A percentile compares a stretch with the other conserved stretches of the same genome.
Conservation (phyloP, 1,140 invertebrate species). For the Bombus pyrosoma region DNA sequence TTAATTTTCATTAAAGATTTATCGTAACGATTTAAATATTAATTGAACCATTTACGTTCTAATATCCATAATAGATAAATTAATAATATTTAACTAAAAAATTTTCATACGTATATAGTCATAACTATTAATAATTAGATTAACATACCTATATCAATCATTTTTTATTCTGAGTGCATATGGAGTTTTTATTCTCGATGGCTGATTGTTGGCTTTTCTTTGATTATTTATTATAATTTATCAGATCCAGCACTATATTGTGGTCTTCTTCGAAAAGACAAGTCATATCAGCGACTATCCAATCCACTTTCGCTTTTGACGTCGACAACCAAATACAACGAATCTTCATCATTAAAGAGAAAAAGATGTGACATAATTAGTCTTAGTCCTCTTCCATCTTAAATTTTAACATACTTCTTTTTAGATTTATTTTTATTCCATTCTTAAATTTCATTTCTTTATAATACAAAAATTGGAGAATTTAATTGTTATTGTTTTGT, state of each 20-base stretch:
- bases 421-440: neutral
- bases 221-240: slow-evolving; percentile 13
- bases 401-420: neutral
- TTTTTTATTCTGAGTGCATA: neutral
- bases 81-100: neutral
- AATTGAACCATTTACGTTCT: neutral
- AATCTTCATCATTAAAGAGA: neutral
- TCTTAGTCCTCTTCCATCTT: neutral
- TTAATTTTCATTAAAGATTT: neutral
- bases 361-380: neutral
- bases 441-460: neutral
- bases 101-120: neutral
- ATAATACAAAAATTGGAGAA: neutral
- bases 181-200: neutral
- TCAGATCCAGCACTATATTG: neutral
- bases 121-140: neutral
- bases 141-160: neutral
- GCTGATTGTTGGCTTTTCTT: neutral
- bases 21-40: neutral
- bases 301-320: neutral
- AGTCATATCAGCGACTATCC: neutral
- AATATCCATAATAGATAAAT: neutral
- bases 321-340: neutral
- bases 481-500: neutral
- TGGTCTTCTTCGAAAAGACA: neutral